Evolutionary conservation across 2,113 vertebrate genomes (phyloP).

Genomic region (Terrapene triunguis): DNA sequence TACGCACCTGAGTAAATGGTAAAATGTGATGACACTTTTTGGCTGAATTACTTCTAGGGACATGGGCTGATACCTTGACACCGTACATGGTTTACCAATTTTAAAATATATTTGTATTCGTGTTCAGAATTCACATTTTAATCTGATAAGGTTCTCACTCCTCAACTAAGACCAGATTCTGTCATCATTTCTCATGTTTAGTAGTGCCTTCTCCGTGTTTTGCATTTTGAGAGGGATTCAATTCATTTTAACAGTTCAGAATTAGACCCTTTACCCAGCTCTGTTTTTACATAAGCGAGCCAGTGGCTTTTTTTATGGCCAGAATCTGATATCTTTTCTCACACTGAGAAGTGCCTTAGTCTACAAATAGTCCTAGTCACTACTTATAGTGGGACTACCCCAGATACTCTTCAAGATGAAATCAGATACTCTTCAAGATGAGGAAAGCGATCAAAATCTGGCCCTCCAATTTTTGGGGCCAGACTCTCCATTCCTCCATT

Average conservation of each 20-base stretch:
- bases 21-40: not conserved
- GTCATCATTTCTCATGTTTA: not conserved
- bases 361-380: not conserved
- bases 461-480: not conserved
- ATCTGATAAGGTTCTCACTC: not conserved
- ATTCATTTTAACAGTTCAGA: not conserved
- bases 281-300: not conserved
- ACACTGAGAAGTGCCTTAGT: not conserved
- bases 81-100: not conserved
- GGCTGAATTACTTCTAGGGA: not conserved
- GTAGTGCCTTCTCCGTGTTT: not conserved
- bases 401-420: not conserved
- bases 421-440: too few relatives aligned
- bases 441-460: not conserved
- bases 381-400: not conserved
- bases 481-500: not conserved
- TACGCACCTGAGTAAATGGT: not conserved
- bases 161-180: not conserved
- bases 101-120: not conserved
- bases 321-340: not conserved
- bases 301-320: not conserved
- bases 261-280: not conserved
- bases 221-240: too few relatives aligned
- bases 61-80: not conserved
- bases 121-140: not conserved